A percentile compares a stretch with the other conserved stretches of the same genome.
Evolutionary conservation across 30 jellyfish, hydroid and myxozoan genomes (phyloP).

Genomic region (Aurelia sp.): DNA sequence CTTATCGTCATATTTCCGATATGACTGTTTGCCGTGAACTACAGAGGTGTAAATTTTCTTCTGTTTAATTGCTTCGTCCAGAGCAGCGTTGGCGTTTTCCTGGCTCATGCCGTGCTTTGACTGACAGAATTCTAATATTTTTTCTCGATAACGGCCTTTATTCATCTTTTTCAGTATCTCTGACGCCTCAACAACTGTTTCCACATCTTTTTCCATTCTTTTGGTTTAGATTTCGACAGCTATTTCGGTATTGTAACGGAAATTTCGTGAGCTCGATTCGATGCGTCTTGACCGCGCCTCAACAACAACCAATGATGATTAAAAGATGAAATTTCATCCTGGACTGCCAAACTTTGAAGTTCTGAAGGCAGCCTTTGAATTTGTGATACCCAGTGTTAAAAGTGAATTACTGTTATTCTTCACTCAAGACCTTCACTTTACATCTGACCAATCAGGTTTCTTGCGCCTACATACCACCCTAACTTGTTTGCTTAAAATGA

Average conservation of each 20-base stretch:
- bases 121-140: not conserved
- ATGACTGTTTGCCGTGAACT: not conserved
- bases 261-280: too few relatives aligned
- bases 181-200: constrained; percentile 2
- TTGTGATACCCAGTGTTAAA: too few relatives aligned
- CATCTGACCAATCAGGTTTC: too few relatives aligned
- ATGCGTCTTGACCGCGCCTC: too few relatives aligned
- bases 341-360: too few relatives aligned
- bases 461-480: too few relatives aligned
- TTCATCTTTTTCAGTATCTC: constrained; percentile 7
- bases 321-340: too few relatives aligned
- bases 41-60: constrained; percentile 10
- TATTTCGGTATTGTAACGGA: not conserved
- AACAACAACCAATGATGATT: too few relatives aligned
- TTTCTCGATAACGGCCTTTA: constrained; percentile 25
- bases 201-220: not conserved
- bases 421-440: too few relatives aligned
- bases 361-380: too few relatives aligned
- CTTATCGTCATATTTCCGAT: constrained; percentile 15
- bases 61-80: constrained; percentile 23
- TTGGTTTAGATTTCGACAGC: not conserved
- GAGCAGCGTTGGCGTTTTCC: constrained; percentile 1
- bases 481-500: too few relatives aligned
- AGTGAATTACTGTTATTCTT: too few relatives aligned
- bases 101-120: constrained; percentile 20